Evolutionary conservation across 2,888 invertebrate genomes (phyloP).

Genomic region (Epinotia bilunana): DNA sequence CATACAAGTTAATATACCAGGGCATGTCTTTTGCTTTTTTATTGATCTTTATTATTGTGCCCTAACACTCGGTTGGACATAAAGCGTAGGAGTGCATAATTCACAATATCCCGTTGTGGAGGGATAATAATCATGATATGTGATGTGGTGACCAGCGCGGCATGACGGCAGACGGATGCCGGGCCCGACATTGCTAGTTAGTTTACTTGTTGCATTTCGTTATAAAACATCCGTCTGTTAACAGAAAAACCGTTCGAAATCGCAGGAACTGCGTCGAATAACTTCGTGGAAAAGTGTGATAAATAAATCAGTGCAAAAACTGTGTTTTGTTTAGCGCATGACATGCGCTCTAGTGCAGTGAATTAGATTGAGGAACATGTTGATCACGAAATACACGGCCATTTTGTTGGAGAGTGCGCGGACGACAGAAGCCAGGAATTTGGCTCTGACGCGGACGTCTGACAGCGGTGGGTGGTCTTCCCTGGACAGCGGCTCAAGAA

Average conservation of each 20-base stretch:
- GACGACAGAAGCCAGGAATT: constrained; percentile 74
- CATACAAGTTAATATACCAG: constrained; percentile 21
- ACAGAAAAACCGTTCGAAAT: constrained; percentile 4
- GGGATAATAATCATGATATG: constrained; percentile 67
- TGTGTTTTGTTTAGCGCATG: not conserved
- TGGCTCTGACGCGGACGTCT: constrained; percentile 57
- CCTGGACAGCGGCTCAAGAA: constrained; percentile 63
- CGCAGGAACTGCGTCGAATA: not conserved
- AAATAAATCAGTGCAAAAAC: constrained; percentile 3
- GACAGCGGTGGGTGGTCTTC: constrained; percentile 65
- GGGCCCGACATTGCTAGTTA: constrained; percentile 54
- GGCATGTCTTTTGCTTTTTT: constrained; percentile 33
- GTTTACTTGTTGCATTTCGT: constrained; percentile 58
- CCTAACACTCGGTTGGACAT: constrained; percentile 49
- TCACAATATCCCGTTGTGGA: constrained; percentile 78
- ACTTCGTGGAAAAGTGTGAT: constrained; percentile 9
- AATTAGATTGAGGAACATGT: constrained; percentile 76
- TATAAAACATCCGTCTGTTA: constrained; percentile 39
- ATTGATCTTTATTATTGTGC: constrained; percentile 43
- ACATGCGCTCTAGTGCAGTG: not conserved
- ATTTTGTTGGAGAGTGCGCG: constrained; percentile 87
- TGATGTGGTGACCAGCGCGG: constrained; percentile 65
- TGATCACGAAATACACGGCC: constrained; percentile 89
- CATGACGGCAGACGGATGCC: constrained; percentile 66
- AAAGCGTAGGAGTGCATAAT: constrained; percentile 74